phyloP scores from a whole-genome alignment of 2,888 invertebrate species.

The Galerucella calmariensis region DNA sequence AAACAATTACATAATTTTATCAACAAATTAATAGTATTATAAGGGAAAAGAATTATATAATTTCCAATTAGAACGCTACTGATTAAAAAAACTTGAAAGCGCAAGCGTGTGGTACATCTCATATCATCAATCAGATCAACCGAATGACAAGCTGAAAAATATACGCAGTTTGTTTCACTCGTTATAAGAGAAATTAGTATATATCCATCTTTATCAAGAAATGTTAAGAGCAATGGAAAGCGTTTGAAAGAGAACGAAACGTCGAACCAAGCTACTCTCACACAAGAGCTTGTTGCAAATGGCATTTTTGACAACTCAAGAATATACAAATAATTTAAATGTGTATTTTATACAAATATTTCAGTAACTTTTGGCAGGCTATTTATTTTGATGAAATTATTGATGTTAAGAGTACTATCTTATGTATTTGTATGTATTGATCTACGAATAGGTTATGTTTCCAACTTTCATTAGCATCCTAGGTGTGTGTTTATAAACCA shows the following conservation, averaged over 20 bases:
- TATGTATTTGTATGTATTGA: constrained; percentile 61
- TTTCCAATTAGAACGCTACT: not conserved
- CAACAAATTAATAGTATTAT: too few species aligned
- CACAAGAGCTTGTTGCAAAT: constrained; percentile 60
- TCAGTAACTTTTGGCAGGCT: constrained; percentile 23
- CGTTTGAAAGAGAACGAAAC: constrained; percentile 3
- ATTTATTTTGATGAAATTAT: constrained; percentile 28
- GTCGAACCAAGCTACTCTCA: constrained; percentile 18
- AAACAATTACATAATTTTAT: not conserved
- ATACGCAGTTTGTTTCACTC: not conserved
- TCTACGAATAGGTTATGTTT: constrained; percentile 71
- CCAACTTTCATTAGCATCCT: constrained; percentile 79
- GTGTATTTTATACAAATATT: constrained; percentile 32
- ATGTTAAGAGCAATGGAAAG: not conserved
- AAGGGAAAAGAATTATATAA: not conserved
- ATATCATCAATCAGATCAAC: not conserved
- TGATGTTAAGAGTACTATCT: constrained; percentile 37
- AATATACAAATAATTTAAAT: constrained; percentile 45
- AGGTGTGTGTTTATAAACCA: constrained; percentile 68
- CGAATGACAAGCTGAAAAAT: not conserved
- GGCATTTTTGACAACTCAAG: constrained; percentile 58
- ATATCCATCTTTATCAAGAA: constrained; percentile 4
- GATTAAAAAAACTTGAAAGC: not conserved
- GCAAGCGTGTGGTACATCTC: not conserved
- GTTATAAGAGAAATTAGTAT: not conserved